Evolutionary conservation across 2,888 invertebrate species (phyloP).

Genomic region (Halictus quadricinctus): DNA sequence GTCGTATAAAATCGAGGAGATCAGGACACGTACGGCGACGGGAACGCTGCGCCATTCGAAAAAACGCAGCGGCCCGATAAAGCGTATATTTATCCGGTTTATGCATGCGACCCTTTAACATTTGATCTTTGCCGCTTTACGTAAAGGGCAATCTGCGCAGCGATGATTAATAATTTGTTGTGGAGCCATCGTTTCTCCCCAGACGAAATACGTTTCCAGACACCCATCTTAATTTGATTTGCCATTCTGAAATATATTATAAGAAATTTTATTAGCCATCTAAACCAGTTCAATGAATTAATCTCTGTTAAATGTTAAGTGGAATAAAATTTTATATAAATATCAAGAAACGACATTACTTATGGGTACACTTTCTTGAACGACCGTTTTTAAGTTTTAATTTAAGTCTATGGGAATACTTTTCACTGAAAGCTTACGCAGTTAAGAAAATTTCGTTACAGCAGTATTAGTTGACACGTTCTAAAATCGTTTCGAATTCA

Average conservation of each 20-base stretch:
- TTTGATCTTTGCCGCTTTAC: constrained; percentile 42
- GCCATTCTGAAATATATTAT: neutral
- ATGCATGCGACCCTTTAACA: constrained; percentile 33
- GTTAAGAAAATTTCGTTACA: neutral
- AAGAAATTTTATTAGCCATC: neutral
- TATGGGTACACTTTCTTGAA: too few relatives aligned
- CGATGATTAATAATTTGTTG: constrained; percentile 4
- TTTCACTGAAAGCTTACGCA: neutral
- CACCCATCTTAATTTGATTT: neutral
- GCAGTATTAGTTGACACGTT: neutral
- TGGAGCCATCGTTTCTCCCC: neutral
- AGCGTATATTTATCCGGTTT: constrained; percentile 11
- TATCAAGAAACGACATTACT: too few relatives aligned
- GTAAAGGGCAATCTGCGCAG: constrained; percentile 27
- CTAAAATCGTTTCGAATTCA: neutral
- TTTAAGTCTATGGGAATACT: neutral
- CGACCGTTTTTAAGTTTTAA: too few relatives aligned
- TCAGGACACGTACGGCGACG: neutral
- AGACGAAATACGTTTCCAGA: neutral
- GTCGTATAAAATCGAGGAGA: neutral
- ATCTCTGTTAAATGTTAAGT: neutral
- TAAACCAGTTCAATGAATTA: too few relatives aligned
- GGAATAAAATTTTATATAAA: neutral
- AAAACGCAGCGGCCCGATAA: neutral
- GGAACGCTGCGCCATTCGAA: neutral